Evolutionary conservation across 2,113 vertebrate genomes (phyloP).

Genomic region (Ophiodon elongatus): DNA sequence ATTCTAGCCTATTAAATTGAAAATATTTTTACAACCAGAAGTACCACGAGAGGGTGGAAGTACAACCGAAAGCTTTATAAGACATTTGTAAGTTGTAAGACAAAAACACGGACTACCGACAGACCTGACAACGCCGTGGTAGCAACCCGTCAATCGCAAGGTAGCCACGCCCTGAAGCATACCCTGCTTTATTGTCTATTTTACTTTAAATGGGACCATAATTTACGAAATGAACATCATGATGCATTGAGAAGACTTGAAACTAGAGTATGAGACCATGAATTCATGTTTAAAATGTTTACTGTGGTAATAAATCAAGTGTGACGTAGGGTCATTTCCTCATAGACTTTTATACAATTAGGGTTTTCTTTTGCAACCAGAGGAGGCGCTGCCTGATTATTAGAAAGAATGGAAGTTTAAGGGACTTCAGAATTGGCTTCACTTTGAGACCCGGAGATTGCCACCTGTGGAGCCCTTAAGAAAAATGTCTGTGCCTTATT

Average conservation of each 20-base stretch:
- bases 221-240: neutral
- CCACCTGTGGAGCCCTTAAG: neutral
- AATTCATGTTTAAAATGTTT: neutral
- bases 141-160: neutral
- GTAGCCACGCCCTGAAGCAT: neutral
- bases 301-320: neutral
- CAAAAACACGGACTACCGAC: neutral
- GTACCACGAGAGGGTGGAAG: neutral
- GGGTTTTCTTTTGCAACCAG: neutral
- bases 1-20: neutral
- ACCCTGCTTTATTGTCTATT: neutral
- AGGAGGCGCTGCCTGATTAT: neutral
- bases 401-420: neutral
- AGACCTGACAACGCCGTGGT: neutral
- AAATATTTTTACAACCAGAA: neutral
- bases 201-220: neutral
- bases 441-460: neutral
- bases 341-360: neutral
- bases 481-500: neutral
- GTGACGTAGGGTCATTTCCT: neutral
- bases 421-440: neutral
- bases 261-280: neutral
- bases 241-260: neutral
- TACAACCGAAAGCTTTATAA: neutral
- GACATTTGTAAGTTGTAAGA: neutral